phyloP scores from a whole-genome alignment of 1,140 invertebrate genomes.

The Ceratina japonica region DNA sequence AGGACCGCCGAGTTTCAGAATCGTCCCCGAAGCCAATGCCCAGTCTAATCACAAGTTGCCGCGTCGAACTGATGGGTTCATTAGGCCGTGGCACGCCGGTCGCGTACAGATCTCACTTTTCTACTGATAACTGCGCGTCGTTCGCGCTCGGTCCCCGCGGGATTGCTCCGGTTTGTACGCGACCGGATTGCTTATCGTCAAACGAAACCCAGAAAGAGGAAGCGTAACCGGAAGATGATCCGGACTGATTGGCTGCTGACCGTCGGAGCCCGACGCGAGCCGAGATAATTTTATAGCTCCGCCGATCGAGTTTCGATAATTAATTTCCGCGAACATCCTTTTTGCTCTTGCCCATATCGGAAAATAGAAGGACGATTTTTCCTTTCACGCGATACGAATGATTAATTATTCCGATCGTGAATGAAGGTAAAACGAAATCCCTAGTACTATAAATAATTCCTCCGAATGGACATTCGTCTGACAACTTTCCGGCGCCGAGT shows the following conservation, averaged over 20 bases:
- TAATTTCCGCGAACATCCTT: background rate
- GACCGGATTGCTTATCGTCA: constrained; percentile 62
- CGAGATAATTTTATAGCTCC: background rate
- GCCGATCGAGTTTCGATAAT: background rate
- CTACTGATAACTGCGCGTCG: constrained; percentile 41
- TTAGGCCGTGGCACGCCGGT: constrained; percentile 61
- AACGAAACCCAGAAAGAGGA: background rate
- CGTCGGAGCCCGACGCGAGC: background rate
- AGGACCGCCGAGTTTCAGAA: constrained; percentile 41
- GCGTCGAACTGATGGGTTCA: constrained; percentile 66
- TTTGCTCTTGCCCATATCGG: background rate
- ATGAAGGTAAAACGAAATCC: too few relatives aligned
- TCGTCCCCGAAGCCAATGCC: constrained; percentile 57
- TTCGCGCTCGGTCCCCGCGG: constrained; percentile 49
- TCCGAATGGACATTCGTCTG: too few relatives aligned
- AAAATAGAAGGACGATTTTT: too few relatives aligned
- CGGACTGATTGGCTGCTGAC: constrained; percentile 18
- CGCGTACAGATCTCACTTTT: constrained; percentile 68
- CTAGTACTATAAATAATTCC: too few relatives aligned
- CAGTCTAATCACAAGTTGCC: constrained; percentile 69
- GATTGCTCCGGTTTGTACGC: constrained; percentile 63
- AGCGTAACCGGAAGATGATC: constrained; percentile 28
- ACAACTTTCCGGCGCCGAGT: too few relatives aligned
- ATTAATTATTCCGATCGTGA: too few relatives aligned
- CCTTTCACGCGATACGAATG: too few relatives aligned